Base-by-base conservation (phyloP, 2,113 vertebrate species). In the Xiphias gladius region DNA sequence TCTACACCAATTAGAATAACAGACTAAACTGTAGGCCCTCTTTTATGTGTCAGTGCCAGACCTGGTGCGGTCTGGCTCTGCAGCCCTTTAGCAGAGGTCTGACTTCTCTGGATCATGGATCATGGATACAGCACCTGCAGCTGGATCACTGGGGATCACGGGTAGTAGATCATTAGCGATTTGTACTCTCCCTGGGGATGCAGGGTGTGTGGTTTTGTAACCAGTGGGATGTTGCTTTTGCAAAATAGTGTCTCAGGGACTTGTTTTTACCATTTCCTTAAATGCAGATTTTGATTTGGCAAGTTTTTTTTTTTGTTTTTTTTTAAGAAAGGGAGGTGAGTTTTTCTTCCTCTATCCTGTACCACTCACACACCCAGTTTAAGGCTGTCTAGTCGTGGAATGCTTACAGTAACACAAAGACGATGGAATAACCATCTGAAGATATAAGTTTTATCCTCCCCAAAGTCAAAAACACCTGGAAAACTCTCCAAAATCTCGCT, bases 71-170 rank as follows among this genome's bases (percentile, higher is more conserved):
- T 88, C 79, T 88, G 82, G 76, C 65, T 81, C 85, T 80, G 79
- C 85, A 93, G 88, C 91, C 93, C 89, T 93, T 92, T 74, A 86
- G 79, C 72, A 76, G 89, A 90, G 81, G 80, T 86, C 77, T 69
- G 16, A 61, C 73, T 74, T 79, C 54, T 86, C 3, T n/a, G 2
- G 28, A n/a, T 62, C 64, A 52, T 24, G 41, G 76, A 82, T 83
- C 59, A 35, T 28, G 67, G 55, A 58, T 43, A 28, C 76, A 65
- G 55, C 81, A 46, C 46, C 66, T 83, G 59, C 62, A 83, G 62
- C 50, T 54, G 52, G 24, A 73, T 80, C 80, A 13, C 48, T 26
- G 67, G 39, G 57, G 37, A 64, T 46, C 26, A 52, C 50, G n/a
- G 41, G 26, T 17, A 35, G 22, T 35, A n/a, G 63, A 69, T 82